Evolutionary conservation across 92 coral and sea anemone species (phyloP).

Genomic region (Galaxea fascicularis): DNA sequence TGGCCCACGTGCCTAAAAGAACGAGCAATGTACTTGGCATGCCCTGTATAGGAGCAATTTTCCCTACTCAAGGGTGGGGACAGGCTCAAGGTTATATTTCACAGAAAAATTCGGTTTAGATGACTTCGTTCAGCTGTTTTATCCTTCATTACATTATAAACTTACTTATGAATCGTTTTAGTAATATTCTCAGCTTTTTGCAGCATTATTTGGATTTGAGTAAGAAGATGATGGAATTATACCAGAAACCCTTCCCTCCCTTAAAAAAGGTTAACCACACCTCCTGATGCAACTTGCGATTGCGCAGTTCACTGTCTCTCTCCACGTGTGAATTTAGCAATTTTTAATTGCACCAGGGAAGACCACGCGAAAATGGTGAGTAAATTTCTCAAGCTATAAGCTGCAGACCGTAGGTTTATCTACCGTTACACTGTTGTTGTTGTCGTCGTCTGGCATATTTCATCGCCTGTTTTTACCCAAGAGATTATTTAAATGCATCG

Average conservation of each 20-base stretch:
- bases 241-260: neutral
- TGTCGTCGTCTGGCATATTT: neutral
- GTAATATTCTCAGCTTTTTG: neutral
- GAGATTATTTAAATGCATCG: neutral
- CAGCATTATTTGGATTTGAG: neutral
- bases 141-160: too few relatives aligned
- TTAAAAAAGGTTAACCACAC: neutral
- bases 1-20: conserved; percentile 51
- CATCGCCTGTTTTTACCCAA: neutral
- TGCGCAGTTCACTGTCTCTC: conserved; percentile 22
- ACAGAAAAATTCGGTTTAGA: too few relatives aligned
- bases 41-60: conserved; percentile 39
- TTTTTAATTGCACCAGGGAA: neutral
- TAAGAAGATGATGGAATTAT: neutral
- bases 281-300: conserved; percentile 10
- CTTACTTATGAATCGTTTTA: too few relatives aligned
- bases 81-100: neutral
- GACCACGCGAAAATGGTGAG: conserved; percentile 38
- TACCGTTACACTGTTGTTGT: neutral
- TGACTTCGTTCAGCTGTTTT: neutral
- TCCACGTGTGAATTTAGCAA: conserved; percentile 40
- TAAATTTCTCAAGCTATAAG: neutral
- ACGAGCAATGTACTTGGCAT: conserved; percentile 21
- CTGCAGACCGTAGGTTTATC: neutral
- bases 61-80: neutral